A percentile compares a stretch with the other conserved stretches of the same genome.
Conservation (phyloP, 2,888 invertebrate species). For the Hofmannophila pseudospretella region DNA sequence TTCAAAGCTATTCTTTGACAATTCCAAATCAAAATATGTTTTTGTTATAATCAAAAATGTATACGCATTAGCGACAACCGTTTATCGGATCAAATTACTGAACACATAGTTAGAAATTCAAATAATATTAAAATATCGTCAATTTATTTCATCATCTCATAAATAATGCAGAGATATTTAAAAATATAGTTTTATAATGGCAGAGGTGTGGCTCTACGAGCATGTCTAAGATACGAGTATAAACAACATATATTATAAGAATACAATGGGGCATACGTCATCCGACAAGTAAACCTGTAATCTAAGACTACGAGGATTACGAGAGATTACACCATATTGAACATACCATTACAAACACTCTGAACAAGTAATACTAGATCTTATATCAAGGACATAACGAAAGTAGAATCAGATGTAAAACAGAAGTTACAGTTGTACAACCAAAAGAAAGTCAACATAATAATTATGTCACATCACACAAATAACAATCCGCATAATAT, state of each 20-base stretch:
- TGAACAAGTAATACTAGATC: not conserved
- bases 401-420: too few relatives aligned
- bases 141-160: not conserved
- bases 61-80: constrained; percentile 42
- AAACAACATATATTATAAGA: too few relatives aligned
- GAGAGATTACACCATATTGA: too few relatives aligned
- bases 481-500: too few relatives aligned
- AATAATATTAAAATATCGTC: not conserved
- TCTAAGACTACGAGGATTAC: constrained; percentile 3
- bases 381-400: too few relatives aligned
- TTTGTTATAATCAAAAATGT: too few relatives aligned
- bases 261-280: constrained; percentile 21
- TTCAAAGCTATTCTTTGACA: too few relatives aligned
- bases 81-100: not conserved
- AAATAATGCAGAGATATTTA: constrained; percentile 4
- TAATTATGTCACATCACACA: too few relatives aligned
- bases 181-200: constrained; percentile 11
- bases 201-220: constrained; percentile 2
- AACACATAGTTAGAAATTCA: not conserved
- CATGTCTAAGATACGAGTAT: not conserved
- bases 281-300: constrained; percentile 1
- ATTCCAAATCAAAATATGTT: too few relatives aligned
- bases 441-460: too few relatives aligned
- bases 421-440: too few relatives aligned
- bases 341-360: not conserved